A percentile compares a stretch with the other conserved stretches of the same genome.
These are phyloP conservation scores for Melieria picta DNA, from an alignment of 2,888 invertebrate genomes.

Conservation along the genomic window DNA sequence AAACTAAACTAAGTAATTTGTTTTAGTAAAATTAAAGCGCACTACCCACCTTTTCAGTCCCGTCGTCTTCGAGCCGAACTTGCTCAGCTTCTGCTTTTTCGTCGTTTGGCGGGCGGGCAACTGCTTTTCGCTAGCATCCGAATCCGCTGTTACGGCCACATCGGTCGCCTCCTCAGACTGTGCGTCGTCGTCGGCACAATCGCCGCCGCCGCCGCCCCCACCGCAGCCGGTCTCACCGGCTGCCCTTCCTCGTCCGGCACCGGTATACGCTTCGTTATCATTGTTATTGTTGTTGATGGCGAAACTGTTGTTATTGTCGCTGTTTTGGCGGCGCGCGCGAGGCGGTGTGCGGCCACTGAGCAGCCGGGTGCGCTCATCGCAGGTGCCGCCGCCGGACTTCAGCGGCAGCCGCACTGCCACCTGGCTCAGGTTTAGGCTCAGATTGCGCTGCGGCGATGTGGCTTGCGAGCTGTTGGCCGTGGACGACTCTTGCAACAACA, in stretches of 20 bases:
- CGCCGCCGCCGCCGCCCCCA: constrained; percentile 3
- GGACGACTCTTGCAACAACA: constrained; percentile 48
- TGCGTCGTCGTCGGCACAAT: constrained; percentile 45
- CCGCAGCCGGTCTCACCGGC: constrained; percentile 39
- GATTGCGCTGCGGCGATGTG: constrained; percentile 40
- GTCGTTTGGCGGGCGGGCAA: constrained; percentile 50
- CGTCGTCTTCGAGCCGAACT: constrained; percentile 62
- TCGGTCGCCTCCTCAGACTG: constrained; percentile 49
- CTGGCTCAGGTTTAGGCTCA: constrained; percentile 40
- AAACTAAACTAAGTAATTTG: not conserved
- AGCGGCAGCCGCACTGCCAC: constrained; percentile 1
- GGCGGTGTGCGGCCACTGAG: constrained; percentile 48
- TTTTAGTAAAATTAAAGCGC: no score
- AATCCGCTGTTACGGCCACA: constrained; percentile 48
- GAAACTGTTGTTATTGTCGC: constrained; percentile 45
- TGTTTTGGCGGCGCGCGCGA: constrained; percentile 44
- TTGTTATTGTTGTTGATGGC: constrained; percentile 46
- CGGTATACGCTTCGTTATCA: constrained; percentile 12
- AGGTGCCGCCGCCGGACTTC: constrained; percentile 39
- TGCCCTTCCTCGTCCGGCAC: constrained; percentile 36
- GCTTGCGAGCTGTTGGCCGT: constrained; percentile 32
- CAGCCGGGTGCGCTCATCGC: constrained; percentile 59
- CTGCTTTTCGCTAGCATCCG: constrained; percentile 58
- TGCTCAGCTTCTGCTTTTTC: constrained; percentile 61
- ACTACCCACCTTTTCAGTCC: constrained; percentile 61